These are phyloP conservation scores for Volucella inanis DNA, from an alignment of 2,888 invertebrate species.

Conservation along the genomic window DNA sequence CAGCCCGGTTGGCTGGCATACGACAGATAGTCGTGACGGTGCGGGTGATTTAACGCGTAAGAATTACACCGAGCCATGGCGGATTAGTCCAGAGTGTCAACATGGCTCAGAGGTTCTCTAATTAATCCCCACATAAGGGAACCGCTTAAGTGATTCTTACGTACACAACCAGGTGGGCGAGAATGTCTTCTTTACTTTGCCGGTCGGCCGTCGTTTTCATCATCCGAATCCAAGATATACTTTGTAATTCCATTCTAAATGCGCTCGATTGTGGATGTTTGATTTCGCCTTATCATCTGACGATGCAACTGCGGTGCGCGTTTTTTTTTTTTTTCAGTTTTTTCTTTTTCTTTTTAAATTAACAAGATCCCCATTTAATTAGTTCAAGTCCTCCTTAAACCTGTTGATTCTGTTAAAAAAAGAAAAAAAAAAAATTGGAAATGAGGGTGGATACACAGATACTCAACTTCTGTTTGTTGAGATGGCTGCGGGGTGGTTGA, in stretches of 20 bases:
- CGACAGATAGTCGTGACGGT: neutral
- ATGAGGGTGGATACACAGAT: constrained; percentile 41
- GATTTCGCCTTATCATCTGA: constrained; percentile 62
- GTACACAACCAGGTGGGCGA: constrained; percentile 63
- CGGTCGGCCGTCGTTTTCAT: neutral
- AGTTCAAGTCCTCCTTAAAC: constrained; percentile 44
- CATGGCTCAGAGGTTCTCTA: constrained; percentile 63
- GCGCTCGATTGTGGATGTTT: constrained; percentile 38
- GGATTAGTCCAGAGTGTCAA: constrained; percentile 65
- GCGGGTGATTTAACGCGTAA: constrained; percentile 59
- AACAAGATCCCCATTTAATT: constrained; percentile 62
- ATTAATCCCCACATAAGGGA: constrained; percentile 64
- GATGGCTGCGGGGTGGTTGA: constrained; percentile 60
- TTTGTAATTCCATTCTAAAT: neutral
- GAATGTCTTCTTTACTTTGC: constrained; percentile 48
- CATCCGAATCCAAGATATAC: neutral
- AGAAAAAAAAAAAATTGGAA: constrained; percentile 16
- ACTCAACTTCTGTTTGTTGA: constrained; percentile 65
- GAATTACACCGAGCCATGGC: constrained; percentile 36
- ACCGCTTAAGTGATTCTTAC: constrained; percentile 59
- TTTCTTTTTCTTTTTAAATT: constrained; percentile 5
- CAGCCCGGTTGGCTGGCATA: no score
- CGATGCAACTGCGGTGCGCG: constrained; percentile 24
- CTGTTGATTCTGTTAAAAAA: constrained; percentile 59
- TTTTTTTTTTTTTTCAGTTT: no score